Conservation (phyloP, 2,888 invertebrate species). For the Cacoxenus indagator region DNA sequence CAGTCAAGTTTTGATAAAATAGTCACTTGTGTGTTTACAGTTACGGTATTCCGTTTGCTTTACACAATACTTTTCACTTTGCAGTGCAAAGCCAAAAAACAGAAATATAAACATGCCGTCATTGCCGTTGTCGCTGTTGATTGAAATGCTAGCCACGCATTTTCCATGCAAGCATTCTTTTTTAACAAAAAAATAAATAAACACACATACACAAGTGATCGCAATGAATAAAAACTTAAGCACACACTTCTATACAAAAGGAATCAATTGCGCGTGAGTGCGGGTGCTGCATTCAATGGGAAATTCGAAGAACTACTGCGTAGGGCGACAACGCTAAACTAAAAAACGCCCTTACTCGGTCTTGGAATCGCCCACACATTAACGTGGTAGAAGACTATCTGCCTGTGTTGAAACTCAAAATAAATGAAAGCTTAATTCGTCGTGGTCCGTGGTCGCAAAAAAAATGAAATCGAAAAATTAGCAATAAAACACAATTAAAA, state of each 20-base stretch:
- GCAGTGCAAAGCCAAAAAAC: background rate
- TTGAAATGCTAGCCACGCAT: constrained; percentile 15
- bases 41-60: background rate
- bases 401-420: background rate
- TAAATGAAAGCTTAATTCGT: constrained; percentile 1
- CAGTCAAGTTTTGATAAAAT: background rate
- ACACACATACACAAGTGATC: background rate
- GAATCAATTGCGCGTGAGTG: constrained; percentile 18
- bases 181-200: background rate
- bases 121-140: background rate
- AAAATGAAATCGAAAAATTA: constrained; percentile 33
- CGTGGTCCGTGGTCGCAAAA: background rate
- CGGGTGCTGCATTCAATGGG: no score
- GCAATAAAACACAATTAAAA: constrained; percentile 41
- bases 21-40: background rate
- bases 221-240: background rate
- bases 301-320: no score
- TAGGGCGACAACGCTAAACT: no score
- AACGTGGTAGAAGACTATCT: background rate
- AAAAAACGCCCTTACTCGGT: no score
- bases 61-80: background rate
- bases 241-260: background rate
- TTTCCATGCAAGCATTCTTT: background rate
- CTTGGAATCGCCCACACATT: no score
- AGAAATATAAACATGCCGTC: no score